Conservation (phyloP, 1,140 invertebrate species). For the Drosophila asahinai region DNA sequence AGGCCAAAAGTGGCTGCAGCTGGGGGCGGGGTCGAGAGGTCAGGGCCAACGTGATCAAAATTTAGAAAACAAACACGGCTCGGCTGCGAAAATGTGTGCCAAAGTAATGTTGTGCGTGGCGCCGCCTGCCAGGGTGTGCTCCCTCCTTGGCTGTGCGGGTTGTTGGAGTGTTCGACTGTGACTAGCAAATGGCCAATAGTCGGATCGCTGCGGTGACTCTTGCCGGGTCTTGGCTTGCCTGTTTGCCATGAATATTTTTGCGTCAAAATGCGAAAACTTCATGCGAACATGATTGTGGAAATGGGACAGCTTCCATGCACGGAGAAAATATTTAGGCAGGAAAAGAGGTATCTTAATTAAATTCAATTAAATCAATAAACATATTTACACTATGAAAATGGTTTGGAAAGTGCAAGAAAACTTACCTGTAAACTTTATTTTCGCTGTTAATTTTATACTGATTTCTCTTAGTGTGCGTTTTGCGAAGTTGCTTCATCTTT, state of each 20-base stretch:
- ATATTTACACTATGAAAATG: no score
- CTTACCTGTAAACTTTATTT: neutral
- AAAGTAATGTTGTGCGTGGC: conserved; percentile 32
- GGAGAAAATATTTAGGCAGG: neutral
- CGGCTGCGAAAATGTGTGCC: conserved; percentile 45
- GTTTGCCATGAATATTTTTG: conserved; percentile 75
- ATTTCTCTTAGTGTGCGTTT: conserved; percentile 3
- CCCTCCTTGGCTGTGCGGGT: neutral
- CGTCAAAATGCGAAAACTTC: conserved; percentile 71
- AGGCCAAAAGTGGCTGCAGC: conserved; percentile 44
- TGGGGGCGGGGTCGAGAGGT: conserved; percentile 16
- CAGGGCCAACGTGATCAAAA: conserved; percentile 70
- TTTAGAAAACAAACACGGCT: conserved; percentile 66
- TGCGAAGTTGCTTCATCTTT: conserved; percentile 21
- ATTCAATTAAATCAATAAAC: neutral
- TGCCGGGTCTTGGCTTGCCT: conserved; percentile 13
- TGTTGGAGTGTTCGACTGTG: conserved; percentile 17
- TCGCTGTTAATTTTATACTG: neutral
- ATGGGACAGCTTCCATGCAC: conserved; percentile 21
- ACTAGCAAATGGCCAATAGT: conserved; percentile 72
- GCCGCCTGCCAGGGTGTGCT: conserved; percentile 9
- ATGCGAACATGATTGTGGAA: conserved; percentile 21
- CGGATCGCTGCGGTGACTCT: conserved; percentile 18
- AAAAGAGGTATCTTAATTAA: no score
- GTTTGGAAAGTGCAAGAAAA: neutral